Evolutionary conservation across 2,797 vertebrate species (phyloP), one percentile per base, ranked within the genome.

Genomic region (Melanogrammus aeglefinus): DNA sequence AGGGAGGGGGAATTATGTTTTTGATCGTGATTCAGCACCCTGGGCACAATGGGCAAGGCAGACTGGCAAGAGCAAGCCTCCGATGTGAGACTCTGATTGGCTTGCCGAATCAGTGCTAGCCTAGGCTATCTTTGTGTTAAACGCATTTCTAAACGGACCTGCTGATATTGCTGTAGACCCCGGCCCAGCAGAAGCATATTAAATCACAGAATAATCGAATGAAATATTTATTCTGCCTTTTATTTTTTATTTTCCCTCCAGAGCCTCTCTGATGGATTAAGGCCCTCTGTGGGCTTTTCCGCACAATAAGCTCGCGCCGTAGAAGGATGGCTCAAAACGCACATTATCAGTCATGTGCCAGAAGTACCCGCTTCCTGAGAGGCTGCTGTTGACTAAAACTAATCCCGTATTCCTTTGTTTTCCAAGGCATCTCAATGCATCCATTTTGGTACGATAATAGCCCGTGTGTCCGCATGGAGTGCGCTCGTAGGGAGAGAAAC

Each of bases 151-250:
- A 91, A 91, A 92, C 82, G 87, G 85, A 85, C 80, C 77, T 33
- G 86, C 85, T 90, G 87, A 92, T 92, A 91, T 92, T 88, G 89
- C 92, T 69, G 73, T 77, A 89, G 84, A 91, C 85, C 85, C 73
- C 83, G 84, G 89, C 86, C 83, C 88, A 84, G 86, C 83, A 86
- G 85, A 88, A 80, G 88, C 89, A 90, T 85, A 91, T 92, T 90
- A 92, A 93, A 92, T 93, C 88, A 90, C 77, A 79, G 87, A 93
- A 91, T 92, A 93, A 92, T 89, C 79, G 77, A 90, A 93, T 94
- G 75, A 93, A 92, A 92, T 92, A 92, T 91, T 91, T 90, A 93
- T 91, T 89, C 79, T 85, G 79, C 84, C 87, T 91, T 88, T 85
- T 90, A 78, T 90, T 86, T 89, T 85, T 72, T 41, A 18, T 79